These are phyloP conservation scores for Ellobium chinense DNA, from an alignment of 2,888 invertebrate genomes.

Conservation along the genomic window DNA sequence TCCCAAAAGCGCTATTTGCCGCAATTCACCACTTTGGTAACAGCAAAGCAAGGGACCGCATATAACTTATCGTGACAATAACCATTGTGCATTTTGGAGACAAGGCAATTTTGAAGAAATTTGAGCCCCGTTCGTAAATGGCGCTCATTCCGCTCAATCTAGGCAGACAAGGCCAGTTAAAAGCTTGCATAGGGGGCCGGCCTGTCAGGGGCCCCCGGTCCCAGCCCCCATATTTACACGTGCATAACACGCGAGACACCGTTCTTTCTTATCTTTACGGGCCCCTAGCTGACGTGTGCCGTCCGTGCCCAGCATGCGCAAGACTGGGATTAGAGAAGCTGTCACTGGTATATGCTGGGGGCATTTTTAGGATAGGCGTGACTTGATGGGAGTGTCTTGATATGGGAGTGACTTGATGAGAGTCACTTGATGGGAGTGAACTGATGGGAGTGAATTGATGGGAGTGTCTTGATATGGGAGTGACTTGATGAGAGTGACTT, in stretches of 20 bases:
- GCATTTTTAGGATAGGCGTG: no score
- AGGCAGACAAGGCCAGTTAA: conserved; percentile 31
- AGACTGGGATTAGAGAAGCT: not conserved
- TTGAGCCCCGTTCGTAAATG: conserved; percentile 33
- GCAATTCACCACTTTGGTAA: not conserved
- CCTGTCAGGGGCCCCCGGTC: conserved; percentile 6
- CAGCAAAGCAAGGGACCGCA: not conserved
- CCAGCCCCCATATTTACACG: conserved; percentile 29
- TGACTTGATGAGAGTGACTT: not conserved
- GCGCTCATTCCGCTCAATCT: conserved; percentile 37
- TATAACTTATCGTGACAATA: conserved; percentile 14
- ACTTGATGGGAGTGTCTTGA: not conserved
- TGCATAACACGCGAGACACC: conserved; percentile 7
- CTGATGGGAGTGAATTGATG: no score
- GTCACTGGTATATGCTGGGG: conserved; percentile 5
- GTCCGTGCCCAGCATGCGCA: not conserved
- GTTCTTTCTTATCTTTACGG: conserved; percentile 36
- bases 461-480: not conserved
- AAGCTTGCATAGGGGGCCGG: conserved; percentile 11
- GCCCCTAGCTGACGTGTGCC: conserved; percentile 1
- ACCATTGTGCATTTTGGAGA: conserved; percentile 4
- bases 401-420: not conserved
- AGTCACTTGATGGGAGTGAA: not conserved
- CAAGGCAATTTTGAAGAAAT: conserved; percentile 32
- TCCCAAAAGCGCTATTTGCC: not conserved